Conservation (phyloP, 1,140 invertebrate genomes). For the Leptoteleia sp. region DNA sequence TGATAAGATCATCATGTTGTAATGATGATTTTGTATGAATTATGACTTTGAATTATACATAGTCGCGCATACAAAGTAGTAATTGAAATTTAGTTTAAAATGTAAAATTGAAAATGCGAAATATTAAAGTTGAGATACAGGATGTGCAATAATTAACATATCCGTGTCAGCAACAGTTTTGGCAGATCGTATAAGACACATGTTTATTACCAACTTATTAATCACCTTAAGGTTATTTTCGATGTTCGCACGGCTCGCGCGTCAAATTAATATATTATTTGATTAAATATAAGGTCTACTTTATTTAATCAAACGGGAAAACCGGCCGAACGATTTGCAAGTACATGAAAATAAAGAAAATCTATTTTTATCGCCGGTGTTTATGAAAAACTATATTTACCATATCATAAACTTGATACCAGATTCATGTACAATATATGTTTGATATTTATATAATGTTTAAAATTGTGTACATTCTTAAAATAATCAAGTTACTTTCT, state of each 20-base stretch:
- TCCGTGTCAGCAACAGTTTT: constrained; percentile 48
- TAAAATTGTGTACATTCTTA: neutral
- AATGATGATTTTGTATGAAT: no score
- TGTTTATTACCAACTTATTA: constrained; percentile 61
- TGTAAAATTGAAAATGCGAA: no score
- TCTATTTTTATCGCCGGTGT: no score
- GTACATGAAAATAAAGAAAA: no score
- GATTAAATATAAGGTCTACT: constrained; percentile 40
- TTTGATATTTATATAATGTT: no score
- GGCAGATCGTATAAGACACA: constrained; percentile 50
- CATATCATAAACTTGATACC: no score
- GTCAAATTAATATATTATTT: constrained; percentile 55
- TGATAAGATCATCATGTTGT: no score
- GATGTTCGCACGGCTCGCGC: constrained; percentile 10
- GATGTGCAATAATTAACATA: constrained; percentile 45
- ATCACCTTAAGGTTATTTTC: constrained; percentile 59
- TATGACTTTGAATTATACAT: no score
- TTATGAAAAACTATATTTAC: no score
- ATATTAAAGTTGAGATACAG: neutral
- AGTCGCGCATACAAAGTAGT: no score
- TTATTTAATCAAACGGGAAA: constrained; percentile 9
- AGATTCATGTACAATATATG: no score
- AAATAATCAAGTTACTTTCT: neutral
- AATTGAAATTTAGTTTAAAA: no score
- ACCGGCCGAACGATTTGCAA: neutral